Conservation (phyloP, 2,888 invertebrate genomes). For the Aricia artaxerxes region DNA sequence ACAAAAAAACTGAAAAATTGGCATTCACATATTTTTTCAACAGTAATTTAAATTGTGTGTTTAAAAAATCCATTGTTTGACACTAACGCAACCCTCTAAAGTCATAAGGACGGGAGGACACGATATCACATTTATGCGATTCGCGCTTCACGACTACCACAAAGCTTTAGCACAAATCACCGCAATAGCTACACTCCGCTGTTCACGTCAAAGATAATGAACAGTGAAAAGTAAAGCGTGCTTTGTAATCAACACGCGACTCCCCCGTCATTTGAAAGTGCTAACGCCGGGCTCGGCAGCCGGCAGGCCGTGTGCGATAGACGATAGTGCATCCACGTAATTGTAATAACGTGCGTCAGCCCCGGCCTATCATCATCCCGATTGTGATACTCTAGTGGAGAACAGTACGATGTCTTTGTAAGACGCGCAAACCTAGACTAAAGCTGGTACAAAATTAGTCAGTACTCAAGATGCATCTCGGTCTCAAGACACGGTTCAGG, state of each 20-base stretch:
- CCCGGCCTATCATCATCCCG: conserved; percentile 38
- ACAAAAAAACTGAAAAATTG: too few relatives aligned
- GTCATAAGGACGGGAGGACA: background rate
- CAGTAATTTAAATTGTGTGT: too few relatives aligned
- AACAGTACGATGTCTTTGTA: background rate
- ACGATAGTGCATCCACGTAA: conserved; percentile 35
- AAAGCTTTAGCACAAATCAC: conserved; percentile 28
- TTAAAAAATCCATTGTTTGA: too few relatives aligned
- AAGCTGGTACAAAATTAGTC: too few relatives aligned
- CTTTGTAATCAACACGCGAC: conserved; percentile 32
- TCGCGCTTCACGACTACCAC: conserved; percentile 6
- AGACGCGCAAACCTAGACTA: too few relatives aligned
- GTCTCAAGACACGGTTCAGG: too few relatives aligned
- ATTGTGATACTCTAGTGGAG: background rate
- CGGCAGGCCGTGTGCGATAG: conserved; percentile 17
- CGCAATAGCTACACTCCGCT: conserved; percentile 16
- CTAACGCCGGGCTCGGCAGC: conserved; percentile 16
- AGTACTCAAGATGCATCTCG: too few relatives aligned
- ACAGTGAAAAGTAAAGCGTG: conserved; percentile 33
- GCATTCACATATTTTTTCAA: too few relatives aligned
- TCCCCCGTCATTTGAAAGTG: conserved; percentile 31
- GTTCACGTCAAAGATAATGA: conserved; percentile 32
- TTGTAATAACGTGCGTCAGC: conserved; percentile 39
- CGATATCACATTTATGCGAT: conserved; percentile 4
- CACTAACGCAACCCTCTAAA: background rate